These are phyloP conservation scores for Drosophila pandora DNA, from an alignment of 1,140 invertebrate species.

Conservation along the genomic window DNA sequence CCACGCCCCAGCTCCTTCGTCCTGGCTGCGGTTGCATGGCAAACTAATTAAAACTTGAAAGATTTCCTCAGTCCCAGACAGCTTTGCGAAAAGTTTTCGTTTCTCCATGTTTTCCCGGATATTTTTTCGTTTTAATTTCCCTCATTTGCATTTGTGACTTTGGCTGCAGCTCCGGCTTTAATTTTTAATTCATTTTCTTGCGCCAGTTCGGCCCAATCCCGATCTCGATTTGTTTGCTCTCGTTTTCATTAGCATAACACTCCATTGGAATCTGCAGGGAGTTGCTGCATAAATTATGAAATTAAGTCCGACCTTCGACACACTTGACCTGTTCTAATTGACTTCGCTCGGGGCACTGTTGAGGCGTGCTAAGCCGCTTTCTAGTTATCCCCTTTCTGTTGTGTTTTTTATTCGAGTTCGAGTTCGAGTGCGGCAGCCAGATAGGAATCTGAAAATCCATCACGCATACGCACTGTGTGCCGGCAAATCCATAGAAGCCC, in stretches of 20 bases:
- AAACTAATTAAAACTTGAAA: constrained; percentile 80
- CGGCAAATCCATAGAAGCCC: constrained; percentile 14
- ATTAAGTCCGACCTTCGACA: constrained; percentile 44
- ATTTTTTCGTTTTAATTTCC: constrained; percentile 11
- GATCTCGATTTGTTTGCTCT: constrained; percentile 52
- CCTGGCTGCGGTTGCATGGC: constrained; percentile 48
- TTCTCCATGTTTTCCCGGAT: constrained; percentile 30
- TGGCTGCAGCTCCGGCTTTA: constrained; percentile 58
- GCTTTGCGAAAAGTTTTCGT: constrained; percentile 45
- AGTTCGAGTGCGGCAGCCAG: neutral
- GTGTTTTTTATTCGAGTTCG: neutral
- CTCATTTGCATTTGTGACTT: constrained; percentile 61
- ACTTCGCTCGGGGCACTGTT: constrained; percentile 33
- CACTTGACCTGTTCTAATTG: constrained; percentile 45
- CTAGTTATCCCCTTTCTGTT: neutral
- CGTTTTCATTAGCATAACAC: constrained; percentile 54
- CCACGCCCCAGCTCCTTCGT: neutral
- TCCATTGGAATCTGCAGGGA: constrained; percentile 29
- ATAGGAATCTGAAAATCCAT: constrained; percentile 49
- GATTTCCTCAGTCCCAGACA: constrained; percentile 64
- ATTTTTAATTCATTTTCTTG: constrained; percentile 63
- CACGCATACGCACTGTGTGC: constrained; percentile 69
- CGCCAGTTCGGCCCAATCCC: constrained; percentile 2
- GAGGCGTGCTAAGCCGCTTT: constrained; percentile 25
- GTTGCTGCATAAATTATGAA: constrained; percentile 52